These are phyloP conservation scores for Druon quercuslanigerum DNA, from an alignment of 1,140 invertebrate species.

Conservation along the genomic window DNA sequence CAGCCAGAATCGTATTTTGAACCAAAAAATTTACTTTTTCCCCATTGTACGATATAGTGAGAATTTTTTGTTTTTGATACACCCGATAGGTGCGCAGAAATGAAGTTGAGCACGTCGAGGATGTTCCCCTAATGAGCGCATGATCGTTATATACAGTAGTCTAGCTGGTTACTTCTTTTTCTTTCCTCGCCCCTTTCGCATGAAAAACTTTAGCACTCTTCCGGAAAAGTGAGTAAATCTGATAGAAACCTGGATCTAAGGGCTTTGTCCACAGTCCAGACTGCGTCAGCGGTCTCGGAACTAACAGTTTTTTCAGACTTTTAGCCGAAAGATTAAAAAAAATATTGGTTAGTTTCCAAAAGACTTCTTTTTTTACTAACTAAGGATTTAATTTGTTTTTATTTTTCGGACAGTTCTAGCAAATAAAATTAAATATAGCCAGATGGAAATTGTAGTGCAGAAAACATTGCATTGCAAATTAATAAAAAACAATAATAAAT, in stretches of 20 bases:
- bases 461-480: no score
- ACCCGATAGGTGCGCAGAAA: no score
- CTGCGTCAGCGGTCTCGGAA: not conserved
- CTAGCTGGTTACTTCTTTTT: not conserved
- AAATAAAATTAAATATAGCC: no score
- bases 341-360: not conserved
- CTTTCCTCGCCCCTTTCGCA: not conserved
- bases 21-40: no score
- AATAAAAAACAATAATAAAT: no score
- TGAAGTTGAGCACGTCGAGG: not conserved
- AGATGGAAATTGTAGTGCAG: no score
- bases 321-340: not conserved
- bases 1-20: no score
- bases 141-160: not conserved
- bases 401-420: no score
- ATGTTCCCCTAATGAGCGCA: not conserved
- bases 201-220: constrained; percentile 4
- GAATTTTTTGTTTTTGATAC: no score
- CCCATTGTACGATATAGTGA: no score
- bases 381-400: no score
- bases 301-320: not conserved
- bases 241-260: constrained; percentile 1
- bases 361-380: not conserved
- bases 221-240: constrained; percentile 10
- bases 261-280: constrained; percentile 4